These are phyloP conservation scores for Sus scrofa DNA, from an alignment of 2,113 vertebrate species.

Conservation along the genomic window DNA sequence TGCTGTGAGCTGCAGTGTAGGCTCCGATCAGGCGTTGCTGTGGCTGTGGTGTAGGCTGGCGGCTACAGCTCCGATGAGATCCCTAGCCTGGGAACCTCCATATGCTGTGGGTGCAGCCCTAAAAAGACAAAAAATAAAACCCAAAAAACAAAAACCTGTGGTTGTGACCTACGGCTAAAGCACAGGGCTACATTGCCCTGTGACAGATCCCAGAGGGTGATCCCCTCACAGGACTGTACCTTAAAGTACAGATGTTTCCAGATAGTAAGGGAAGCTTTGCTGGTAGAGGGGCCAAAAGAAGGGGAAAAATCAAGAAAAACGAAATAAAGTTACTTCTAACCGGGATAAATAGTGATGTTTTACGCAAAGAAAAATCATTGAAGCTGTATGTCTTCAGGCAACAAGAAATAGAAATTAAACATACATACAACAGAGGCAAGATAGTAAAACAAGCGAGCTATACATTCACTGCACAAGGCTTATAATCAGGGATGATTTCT, in stretches of 20 bases:
- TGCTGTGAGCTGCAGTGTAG: too few relatives aligned
- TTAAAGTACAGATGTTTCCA: constrained; percentile 54
- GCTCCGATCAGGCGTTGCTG: too few relatives aligned
- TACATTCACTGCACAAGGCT: background rate
- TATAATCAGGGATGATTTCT: constrained; percentile 57
- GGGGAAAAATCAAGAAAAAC: background rate
- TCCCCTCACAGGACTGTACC: background rate
- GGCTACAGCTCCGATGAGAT: too few relatives aligned
- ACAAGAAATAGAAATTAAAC: constrained; percentile 17
- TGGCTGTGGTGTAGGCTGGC: too few relatives aligned
- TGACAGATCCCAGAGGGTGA: background rate
- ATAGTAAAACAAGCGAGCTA: constrained; percentile 25
- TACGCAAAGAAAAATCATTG: background rate
- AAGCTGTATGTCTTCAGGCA: constrained; percentile 12
- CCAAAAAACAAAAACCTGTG: background rate
- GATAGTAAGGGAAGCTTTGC: constrained; percentile 34
- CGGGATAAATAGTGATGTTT: background rate
- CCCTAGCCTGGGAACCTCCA: too few relatives aligned
- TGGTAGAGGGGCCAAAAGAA: constrained; percentile 1
- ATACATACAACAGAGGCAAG: background rate
- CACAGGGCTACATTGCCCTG: background rate
- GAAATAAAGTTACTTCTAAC: constrained; percentile 37
- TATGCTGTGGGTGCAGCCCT: too few relatives aligned
- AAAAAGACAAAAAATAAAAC: too few relatives aligned
- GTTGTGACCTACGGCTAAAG: background rate